Evolutionary conservation across 2,888 invertebrate species (phyloP), one percentile per base, ranked within the genome.

Genomic region (Netelia fuscicornis): DNA sequence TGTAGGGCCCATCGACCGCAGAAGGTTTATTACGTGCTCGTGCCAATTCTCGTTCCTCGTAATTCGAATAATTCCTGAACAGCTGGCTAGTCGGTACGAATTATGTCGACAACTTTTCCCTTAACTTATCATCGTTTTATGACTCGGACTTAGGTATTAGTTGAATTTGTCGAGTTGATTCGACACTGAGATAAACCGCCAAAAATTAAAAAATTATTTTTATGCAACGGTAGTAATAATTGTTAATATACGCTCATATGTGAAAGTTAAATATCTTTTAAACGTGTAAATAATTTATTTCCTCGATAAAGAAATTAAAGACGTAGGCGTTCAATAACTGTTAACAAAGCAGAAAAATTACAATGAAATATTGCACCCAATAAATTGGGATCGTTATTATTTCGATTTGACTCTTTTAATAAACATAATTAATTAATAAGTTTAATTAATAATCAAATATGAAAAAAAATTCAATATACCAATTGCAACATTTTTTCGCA

Each of bases 21-120:
- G 62, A 71, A 68, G 72, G 78, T 70, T 78, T 82, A 82, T 82
- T 71, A 82, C 62, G 71, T 85, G 54, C 70, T 77, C 85, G 80
- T 56, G 54, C 37, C 83, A 62, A 76, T 83, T 83, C 58, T 83
- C 54, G 30, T 71, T 30, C 52, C 37, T 78, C 54, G 54, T 76
- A 67, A 76, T 76, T 83, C 67, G 25, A 74, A 84, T 68, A 84
- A 77, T 74, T 58, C 58, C 37, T 67, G 20, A 37, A 30, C 67
- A 74, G 71, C 58, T 60, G 65, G 65, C 23, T 20, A 30, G 11
- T 30, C 20, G 11, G 44, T 30, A 48, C 56, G 65, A 74, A 80
- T 56, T 58, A 67, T 58, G 70, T 72, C 68, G 74, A 68, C 79
- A 54, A 74, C 23, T 48, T 74, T 67, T 56, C 23, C 56, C 48